Conservation (phyloP, 1,140 invertebrate species). For the Prorops nasuta region DNA sequence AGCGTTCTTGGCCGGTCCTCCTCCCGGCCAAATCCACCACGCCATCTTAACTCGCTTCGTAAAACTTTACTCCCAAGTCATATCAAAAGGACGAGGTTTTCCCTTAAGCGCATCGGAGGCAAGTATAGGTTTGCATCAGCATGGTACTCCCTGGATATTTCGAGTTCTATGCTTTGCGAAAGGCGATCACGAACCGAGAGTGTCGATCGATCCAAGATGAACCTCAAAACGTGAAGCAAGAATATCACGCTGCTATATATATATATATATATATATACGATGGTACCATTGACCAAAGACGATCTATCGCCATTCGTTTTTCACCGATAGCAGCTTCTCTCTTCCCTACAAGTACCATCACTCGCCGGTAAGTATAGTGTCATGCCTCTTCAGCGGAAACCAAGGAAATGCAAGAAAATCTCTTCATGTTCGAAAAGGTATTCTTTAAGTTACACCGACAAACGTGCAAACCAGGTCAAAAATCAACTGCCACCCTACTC, state of each 20-base stretch:
- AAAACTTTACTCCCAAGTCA: conserved; percentile 35
- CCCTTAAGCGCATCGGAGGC: conserved; percentile 23
- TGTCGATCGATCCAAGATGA: background rate
- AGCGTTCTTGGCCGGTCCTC: background rate
- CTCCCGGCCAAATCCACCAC: background rate
- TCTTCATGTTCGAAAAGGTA: too few species aligned
- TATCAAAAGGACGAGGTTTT: conserved; percentile 25
- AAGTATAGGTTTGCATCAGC: background rate
- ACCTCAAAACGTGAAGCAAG: background rate
- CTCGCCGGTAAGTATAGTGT: too few species aligned
- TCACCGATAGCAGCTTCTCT: too few species aligned
- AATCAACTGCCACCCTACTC: too few species aligned
- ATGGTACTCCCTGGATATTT: background rate
- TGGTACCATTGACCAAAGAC: background rate
- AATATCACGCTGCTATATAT: too few species aligned
- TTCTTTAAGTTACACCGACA: too few species aligned
- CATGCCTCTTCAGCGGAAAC: too few species aligned
- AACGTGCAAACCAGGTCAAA: too few species aligned
- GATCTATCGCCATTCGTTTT: too few species aligned
- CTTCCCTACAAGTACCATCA: too few species aligned
- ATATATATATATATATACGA: too few species aligned
- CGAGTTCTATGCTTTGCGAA: background rate
- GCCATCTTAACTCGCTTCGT: conserved; percentile 33
- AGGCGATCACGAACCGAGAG: background rate
- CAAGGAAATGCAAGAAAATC: too few species aligned